Percentiles rank a stretch among this genome's conserved stretches.
phyloP scores from a whole-genome alignment of 2,797 vertebrate genomes.

The Hypotaenidia philippensis region DNA sequence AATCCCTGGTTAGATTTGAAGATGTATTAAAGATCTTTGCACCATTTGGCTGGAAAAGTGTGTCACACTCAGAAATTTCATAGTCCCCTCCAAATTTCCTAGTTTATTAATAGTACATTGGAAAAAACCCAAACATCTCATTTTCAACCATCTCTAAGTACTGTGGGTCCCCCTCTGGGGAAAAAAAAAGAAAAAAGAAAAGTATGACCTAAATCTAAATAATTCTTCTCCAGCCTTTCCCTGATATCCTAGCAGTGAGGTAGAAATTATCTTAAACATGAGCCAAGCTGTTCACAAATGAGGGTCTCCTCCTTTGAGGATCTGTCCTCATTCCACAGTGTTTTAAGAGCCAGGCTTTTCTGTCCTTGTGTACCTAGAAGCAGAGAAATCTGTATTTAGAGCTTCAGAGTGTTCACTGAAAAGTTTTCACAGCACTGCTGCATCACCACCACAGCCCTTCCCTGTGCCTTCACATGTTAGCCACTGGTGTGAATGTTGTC shows the following conservation, averaged over 20 bases:
- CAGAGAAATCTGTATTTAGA: not conserved
- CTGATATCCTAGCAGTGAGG: not conserved
- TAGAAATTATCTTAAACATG: not conserved
- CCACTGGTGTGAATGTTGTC: not conserved
- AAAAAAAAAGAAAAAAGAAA: no score
- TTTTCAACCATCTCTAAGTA: not conserved
- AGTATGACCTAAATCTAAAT: not conserved
- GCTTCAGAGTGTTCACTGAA: not conserved
- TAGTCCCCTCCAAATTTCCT: not conserved
- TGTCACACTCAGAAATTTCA: not conserved
- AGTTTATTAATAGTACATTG: not conserved
- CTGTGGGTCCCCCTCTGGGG: rapidly evolving
- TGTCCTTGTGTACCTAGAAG: not conserved
- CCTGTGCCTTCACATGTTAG: not conserved
- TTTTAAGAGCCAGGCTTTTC: not conserved
- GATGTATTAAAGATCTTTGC: not conserved
- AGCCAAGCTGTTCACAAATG: not conserved
- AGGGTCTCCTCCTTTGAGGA: not conserved
- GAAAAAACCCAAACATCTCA: not conserved
- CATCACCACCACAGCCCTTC: not conserved
- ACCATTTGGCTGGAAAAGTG: not conserved
- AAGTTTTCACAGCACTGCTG: not conserved
- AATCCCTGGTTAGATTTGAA: not conserved
- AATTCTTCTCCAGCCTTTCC: not conserved
- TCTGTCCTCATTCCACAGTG: not conserved